These are phyloP conservation scores for Bradypodion ventrale DNA, from an alignment of 2,797 vertebrate species.

Conservation along the genomic window DNA sequence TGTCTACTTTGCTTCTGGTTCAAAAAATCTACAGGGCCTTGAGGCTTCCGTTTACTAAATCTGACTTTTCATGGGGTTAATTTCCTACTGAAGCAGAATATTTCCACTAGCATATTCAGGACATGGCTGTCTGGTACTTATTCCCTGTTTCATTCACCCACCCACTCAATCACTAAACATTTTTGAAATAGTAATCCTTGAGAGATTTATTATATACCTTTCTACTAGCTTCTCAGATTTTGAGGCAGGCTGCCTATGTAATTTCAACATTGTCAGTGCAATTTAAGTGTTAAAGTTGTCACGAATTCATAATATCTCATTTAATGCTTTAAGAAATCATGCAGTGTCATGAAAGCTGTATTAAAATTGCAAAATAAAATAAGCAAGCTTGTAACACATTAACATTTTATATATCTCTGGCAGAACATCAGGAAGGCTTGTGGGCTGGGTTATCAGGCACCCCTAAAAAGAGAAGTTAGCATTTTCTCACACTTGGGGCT, in stretches of 20 bases:
- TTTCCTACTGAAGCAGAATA: slow-evolving; percentile 16
- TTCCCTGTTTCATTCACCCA: background rate
- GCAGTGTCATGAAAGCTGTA: background rate
- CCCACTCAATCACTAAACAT: background rate
- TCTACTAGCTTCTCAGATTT: background rate
- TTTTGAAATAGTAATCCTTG: background rate
- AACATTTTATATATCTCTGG: slow-evolving; percentile 23
- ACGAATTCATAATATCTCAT: background rate
- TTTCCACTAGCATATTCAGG: slow-evolving; percentile 23
- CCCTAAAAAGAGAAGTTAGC: background rate
- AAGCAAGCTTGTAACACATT: slow-evolving; percentile 16
- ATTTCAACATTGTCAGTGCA: background rate
- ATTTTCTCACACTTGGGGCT: slow-evolving; percentile 33
- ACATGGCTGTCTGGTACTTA: background rate
- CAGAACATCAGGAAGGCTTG: slow-evolving; percentile 31
- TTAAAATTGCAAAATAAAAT: slow-evolving; percentile 11
- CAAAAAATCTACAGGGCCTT: too few species aligned
- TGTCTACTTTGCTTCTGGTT: too few species aligned
- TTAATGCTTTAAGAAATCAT: slow-evolving; percentile 8
- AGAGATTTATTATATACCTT: background rate
- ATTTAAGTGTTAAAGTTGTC: background rate
- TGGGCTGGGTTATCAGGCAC: slow-evolving; percentile 24
- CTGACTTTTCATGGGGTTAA: background rate
- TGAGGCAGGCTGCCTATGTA: background rate
- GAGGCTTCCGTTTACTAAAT: background rate